phyloP scores from a whole-genome alignment of 2,888 invertebrate genomes.

The Scaptomyza tumidula region DNA sequence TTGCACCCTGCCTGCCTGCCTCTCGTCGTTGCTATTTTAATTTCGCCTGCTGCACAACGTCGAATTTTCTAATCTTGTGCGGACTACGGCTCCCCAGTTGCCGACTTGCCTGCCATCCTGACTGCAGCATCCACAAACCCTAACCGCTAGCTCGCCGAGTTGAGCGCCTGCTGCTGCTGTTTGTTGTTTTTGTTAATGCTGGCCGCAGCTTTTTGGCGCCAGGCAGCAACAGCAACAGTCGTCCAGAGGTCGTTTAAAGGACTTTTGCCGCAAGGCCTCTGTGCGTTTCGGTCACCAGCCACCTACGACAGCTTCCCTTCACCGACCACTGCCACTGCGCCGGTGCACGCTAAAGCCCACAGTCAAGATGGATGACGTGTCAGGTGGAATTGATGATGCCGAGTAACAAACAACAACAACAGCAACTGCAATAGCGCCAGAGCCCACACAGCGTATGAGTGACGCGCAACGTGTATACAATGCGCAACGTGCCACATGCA shows the following conservation, averaged over 20 bases:
- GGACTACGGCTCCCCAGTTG: constrained; percentile 79
- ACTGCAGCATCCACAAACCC: constrained; percentile 6
- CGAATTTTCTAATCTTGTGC: constrained; percentile 81
- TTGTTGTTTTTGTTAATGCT: constrained; percentile 53
- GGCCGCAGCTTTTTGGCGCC: constrained; percentile 75
- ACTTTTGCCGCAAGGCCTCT: constrained; percentile 77
- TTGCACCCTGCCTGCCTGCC: constrained; percentile 29
- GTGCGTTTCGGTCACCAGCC: constrained; percentile 56
- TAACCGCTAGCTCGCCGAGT: neutral
- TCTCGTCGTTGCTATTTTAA: constrained; percentile 74
- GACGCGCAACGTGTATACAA: constrained; percentile 61
- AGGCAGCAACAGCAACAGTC: constrained; percentile 28
- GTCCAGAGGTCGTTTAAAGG: constrained; percentile 82
- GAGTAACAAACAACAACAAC: constrained; percentile 56
- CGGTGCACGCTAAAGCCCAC: constrained; percentile 8
- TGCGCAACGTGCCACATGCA: constrained; percentile 55
- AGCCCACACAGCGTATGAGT: constrained; percentile 70
- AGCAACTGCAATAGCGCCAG: constrained; percentile 52
- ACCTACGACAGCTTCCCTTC: neutral
- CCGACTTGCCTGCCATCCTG: constrained; percentile 48
- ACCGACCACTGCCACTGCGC: neutral
- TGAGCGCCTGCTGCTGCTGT: constrained; percentile 30
- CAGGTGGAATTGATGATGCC: constrained; percentile 83
- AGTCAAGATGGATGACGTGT: constrained; percentile 80
- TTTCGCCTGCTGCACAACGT: constrained; percentile 80